Conservation (phyloP, 1,140 invertebrate species). For the Liolophura sinensis region DNA sequence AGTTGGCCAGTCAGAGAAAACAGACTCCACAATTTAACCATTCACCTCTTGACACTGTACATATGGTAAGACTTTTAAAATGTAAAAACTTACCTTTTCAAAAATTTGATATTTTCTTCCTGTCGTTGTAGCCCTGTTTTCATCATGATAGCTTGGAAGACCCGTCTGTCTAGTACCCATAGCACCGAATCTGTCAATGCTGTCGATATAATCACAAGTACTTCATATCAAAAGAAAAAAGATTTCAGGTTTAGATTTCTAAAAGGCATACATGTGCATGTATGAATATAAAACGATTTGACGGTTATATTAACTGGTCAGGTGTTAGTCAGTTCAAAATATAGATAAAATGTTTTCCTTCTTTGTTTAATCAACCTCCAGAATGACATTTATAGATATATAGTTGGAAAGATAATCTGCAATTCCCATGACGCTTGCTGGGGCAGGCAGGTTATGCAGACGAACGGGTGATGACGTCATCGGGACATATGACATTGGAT, state of each 20-base stretch:
- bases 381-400: not conserved
- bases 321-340: too few relatives aligned
- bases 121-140: slow-evolving; percentile 91
- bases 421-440: too few relatives aligned
- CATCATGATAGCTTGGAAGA: slow-evolving; percentile 99
- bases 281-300: not conserved
- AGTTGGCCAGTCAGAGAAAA: too few relatives aligned
- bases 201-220: slow-evolving; percentile 41
- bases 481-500: too few relatives aligned
- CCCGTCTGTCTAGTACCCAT: slow-evolving; percentile 95
- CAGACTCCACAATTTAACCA: too few relatives aligned
- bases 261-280: not conserved
- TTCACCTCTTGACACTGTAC: too few relatives aligned
- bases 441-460: too few relatives aligned
- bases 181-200: slow-evolving; percentile 91
- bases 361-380: not conserved
- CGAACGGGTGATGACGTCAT: too few relatives aligned
- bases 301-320: not conserved
- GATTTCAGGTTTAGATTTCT: not conserved
- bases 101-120: slow-evolving; percentile 94
- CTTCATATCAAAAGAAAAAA: not conserved
- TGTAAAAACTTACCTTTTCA: slow-evolving; percentile 77
- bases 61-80: too few relatives aligned
- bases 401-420: too few relatives aligned
- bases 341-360: too few relatives aligned